Percentiles rank a stretch among this genome's conserved stretches.
Conservation (phyloP, 2,797 vertebrate species). For the Simalia tracyae region DNA sequence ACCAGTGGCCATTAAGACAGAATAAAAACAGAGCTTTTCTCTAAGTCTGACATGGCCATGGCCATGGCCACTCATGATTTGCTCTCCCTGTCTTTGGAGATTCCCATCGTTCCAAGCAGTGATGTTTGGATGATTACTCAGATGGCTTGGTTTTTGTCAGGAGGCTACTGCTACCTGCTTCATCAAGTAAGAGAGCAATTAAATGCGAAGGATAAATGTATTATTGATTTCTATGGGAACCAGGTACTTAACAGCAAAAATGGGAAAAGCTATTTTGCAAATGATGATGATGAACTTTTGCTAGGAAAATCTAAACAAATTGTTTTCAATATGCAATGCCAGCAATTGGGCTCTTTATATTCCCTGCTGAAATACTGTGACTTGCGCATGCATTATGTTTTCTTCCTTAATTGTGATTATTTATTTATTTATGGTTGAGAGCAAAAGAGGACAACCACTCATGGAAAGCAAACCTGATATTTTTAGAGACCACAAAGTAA, state of each 20-base stretch:
- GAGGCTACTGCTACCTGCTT: neutral
- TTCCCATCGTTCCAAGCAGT: neutral
- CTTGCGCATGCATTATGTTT: neutral
- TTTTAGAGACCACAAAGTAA: constrained; percentile 2
- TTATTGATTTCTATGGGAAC: neutral
- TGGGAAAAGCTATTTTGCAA: neutral
- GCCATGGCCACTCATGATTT: neutral
- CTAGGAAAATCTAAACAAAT: neutral
- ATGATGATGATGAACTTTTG: neutral
- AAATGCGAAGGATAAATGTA: neutral
- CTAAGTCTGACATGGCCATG: neutral
- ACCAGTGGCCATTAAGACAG: neutral
- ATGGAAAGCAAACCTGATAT: neutral
- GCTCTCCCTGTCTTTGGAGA: neutral
- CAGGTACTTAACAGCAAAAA: neutral
- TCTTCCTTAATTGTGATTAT: neutral
- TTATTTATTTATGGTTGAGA: neutral
- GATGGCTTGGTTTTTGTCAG: neutral
- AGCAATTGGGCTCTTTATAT: neutral
- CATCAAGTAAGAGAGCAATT: neutral
- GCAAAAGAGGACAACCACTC: neutral
- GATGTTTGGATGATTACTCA: neutral
- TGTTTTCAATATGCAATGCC: neutral
- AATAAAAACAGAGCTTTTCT: neutral
- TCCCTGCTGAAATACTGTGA: neutral